phyloP scores from a whole-genome alignment of 2,797 vertebrate species.

The Glyptemys insculpta region DNA sequence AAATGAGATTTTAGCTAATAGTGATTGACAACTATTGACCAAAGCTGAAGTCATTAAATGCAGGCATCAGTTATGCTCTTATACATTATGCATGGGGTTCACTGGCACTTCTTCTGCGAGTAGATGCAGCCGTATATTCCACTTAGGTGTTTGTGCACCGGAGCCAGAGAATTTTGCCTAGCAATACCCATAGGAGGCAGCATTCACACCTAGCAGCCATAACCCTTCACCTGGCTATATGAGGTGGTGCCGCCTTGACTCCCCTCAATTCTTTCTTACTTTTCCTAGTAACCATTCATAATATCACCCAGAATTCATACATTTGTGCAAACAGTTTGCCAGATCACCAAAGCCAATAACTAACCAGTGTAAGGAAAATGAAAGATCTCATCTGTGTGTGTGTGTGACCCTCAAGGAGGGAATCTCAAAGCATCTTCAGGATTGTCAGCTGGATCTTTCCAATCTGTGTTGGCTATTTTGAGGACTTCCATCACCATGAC shows the following conservation, averaged over 20 bases:
- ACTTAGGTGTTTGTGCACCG: too few species aligned
- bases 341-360: not conserved
- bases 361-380: not conserved
- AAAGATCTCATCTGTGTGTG: not conserved
- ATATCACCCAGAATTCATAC: too few species aligned
- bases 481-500: not conserved
- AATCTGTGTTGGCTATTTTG: not conserved
- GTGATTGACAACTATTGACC: rapidly evolving
- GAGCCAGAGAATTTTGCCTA: too few species aligned
- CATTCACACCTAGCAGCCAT: too few species aligned
- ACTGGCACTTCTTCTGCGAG: not conserved
- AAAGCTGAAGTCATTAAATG: not conserved
- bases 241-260: too few species aligned
- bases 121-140: not conserved
- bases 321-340: not conserved
- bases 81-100: not conserved
- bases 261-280: too few species aligned
- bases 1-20: rapidly evolving
- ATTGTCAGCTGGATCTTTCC: not conserved
- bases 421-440: not conserved
- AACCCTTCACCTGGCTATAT: too few species aligned
- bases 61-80: not conserved
- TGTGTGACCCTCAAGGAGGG: not conserved
- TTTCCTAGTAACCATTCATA: too few species aligned
- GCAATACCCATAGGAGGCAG: too few species aligned